A percentile compares a stretch with the other conserved stretches of the same genome.
phyloP scores from a whole-genome alignment of 2,797 vertebrate genomes.

The Sebastes hubbsi region DNA sequence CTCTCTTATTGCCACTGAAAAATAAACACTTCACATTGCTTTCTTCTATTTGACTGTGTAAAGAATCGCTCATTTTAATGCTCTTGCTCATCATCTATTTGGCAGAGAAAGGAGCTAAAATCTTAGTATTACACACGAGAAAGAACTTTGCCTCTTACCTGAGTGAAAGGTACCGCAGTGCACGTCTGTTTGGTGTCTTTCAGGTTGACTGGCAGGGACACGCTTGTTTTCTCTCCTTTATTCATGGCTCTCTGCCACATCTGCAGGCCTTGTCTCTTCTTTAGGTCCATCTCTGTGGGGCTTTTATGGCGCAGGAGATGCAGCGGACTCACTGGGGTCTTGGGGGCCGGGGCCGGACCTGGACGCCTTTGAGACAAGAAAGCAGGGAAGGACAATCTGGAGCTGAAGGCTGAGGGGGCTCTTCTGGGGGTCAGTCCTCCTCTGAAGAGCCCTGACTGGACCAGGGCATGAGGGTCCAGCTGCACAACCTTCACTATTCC shows the following conservation, averaged over 20 bases:
- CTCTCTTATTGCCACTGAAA: slow-evolving; percentile 9
- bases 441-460: slow-evolving; percentile 60
- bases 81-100: not conserved
- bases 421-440: slow-evolving; percentile 44
- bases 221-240: slow-evolving; percentile 67
- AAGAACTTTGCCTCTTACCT: slow-evolving; percentile 63
- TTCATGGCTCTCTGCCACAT: slow-evolving; percentile 82
- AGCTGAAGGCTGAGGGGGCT: slow-evolving; percentile 24
- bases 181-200: slow-evolving; percentile 80
- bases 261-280: slow-evolving; percentile 75
- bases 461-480: slow-evolving; percentile 60
- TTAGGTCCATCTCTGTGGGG: slow-evolving; percentile 45
- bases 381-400: slow-evolving; percentile 71
- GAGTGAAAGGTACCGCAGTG: slow-evolving; percentile 76
- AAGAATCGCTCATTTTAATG: not conserved
- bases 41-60: not conserved
- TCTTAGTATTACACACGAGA: not conserved
- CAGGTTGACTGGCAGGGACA: slow-evolving; percentile 69
- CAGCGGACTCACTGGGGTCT: slow-evolving; percentile 39
- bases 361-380: slow-evolving; percentile 79
- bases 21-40: not conserved
- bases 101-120: not conserved
- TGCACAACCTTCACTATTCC: slow-evolving; percentile 77
- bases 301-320: slow-evolving; percentile 48
- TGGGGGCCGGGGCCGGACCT: slow-evolving; percentile 43